phyloP scores from a whole-genome alignment of 1,140 invertebrate genomes.

The Oscheius sp. region DNA sequence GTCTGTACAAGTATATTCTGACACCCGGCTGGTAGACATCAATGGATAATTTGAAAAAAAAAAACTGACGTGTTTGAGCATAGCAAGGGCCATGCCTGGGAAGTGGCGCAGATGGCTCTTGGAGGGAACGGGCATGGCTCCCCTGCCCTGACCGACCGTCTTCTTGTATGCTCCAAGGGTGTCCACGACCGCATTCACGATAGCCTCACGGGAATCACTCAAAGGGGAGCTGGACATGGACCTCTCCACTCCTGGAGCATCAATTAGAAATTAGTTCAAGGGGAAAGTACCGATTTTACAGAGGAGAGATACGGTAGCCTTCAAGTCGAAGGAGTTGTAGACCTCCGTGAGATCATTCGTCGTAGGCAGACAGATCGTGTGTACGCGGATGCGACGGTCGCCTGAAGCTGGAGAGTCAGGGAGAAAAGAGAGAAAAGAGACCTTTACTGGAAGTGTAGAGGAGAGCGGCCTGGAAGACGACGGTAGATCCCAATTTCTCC shows the following conservation, averaged over 20 bases:
- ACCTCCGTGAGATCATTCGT: conserved; percentile 79
- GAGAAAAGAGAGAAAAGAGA: too few relatives aligned
- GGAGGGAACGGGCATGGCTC: conserved; percentile 63
- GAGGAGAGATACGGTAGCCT: conserved; percentile 81
- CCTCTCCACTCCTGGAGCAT: conserved; percentile 78
- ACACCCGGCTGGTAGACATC: too few relatives aligned
- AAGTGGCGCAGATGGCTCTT: conserved; percentile 72
- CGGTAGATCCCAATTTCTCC: conserved; percentile 66
- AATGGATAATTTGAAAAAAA: too few relatives aligned
- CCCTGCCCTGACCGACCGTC: conserved; percentile 66
- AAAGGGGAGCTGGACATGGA: conserved; percentile 76
- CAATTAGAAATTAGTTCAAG: background rate
- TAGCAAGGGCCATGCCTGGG: conserved; percentile 80
- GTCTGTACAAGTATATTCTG: conserved; percentile 44
- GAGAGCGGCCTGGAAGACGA: conserved; percentile 95
- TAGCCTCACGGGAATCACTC: conserved; percentile 87
- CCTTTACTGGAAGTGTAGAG: conserved; percentile 97
- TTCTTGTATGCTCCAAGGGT: conserved; percentile 77
- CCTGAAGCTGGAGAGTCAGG: too few relatives aligned
- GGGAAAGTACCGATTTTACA: conserved; percentile 55
- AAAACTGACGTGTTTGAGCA: conserved; percentile 81
- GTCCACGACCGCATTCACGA: conserved; percentile 91
- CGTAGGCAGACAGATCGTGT: conserved; percentile 90
- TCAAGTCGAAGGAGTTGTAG: conserved; percentile 86
- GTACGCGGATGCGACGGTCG: conserved; percentile 92